Conservation (phyloP, 2,797 vertebrate species). For the Vespertilio murinus region DNA sequence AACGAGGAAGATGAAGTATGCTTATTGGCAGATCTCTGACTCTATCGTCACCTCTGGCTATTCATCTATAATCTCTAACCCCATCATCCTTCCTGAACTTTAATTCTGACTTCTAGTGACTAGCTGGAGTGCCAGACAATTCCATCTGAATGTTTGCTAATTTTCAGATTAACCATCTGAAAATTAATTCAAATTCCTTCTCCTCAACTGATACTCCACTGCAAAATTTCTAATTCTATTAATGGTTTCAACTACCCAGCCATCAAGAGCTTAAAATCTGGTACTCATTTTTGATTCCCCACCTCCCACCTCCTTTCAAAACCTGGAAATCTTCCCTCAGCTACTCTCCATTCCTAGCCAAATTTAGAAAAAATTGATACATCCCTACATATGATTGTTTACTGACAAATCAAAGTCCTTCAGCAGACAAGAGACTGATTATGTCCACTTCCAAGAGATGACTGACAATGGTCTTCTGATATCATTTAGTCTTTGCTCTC, state of each 20-base stretch:
- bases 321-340: neutral
- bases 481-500: neutral
- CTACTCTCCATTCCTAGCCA: neutral
- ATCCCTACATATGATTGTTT: neutral
- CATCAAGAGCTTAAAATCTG: constrained; percentile 18
- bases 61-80: neutral
- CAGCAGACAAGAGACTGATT: neutral
- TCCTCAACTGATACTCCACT: neutral
- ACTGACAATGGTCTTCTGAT: neutral
- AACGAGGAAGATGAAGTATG: neutral
- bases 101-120: neutral
- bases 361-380: constrained; percentile 2
- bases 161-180: neutral
- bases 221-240: neutral
- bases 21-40: neutral
- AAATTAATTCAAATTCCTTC: constrained; percentile 42
- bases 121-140: neutral
- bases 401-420: constrained; percentile 19
- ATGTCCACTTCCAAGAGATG: neutral
- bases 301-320: neutral
- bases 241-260: neutral
- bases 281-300: neutral
- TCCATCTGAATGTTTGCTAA: neutral
- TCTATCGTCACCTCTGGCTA: neutral
- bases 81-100: neutral